Conservation (phyloP, 2,797 vertebrate genomes). For the Carcharodon carcharias region DNA sequence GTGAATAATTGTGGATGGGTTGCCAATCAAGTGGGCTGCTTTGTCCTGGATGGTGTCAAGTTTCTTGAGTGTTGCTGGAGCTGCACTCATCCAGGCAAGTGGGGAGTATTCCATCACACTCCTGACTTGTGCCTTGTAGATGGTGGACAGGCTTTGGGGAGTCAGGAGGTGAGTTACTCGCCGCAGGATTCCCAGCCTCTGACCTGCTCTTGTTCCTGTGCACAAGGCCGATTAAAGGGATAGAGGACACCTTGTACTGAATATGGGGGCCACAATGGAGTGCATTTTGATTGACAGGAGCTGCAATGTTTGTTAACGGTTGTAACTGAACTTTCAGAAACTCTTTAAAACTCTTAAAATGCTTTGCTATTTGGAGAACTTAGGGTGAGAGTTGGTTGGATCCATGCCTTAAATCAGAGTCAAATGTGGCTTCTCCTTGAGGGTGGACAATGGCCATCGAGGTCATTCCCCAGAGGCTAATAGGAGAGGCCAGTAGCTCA, state of each 20-base stretch:
- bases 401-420: not conserved
- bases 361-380: not conserved
- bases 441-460: not conserved
- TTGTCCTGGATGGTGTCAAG: too few species aligned
- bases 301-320: not conserved
- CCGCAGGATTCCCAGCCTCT: too few species aligned
- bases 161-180: too few species aligned
- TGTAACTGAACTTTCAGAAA: not conserved
- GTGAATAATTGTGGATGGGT: too few species aligned
- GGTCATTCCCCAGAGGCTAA: not conserved
- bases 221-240: not conserved
- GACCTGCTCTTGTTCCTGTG: not conserved
- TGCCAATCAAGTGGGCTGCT: too few species aligned
- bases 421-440: not conserved
- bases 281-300: not conserved
- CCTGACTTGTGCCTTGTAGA: too few species aligned
- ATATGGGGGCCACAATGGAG: not conserved
- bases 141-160: too few species aligned
- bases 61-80: too few species aligned
- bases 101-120: too few species aligned
- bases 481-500: too few species aligned
- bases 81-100: too few species aligned
- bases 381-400: not conserved
- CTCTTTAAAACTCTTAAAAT: not conserved
- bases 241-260: not conserved